These are phyloP conservation scores for Origma solitaria DNA, from an alignment of 2,113 vertebrate genomes.

Conservation along the genomic window DNA sequence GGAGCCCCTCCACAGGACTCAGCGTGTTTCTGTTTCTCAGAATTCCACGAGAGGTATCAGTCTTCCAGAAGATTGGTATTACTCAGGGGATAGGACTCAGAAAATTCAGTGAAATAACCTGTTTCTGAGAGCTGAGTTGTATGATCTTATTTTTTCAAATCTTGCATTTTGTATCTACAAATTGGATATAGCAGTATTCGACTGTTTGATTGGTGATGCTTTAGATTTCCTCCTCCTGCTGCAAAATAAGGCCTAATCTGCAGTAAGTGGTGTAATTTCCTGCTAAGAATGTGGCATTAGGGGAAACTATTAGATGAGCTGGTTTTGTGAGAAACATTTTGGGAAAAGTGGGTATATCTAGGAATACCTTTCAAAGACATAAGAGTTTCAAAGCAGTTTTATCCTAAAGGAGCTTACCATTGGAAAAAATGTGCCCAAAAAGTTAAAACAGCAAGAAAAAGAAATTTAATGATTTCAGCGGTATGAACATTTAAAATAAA, in stretches of 20 bases:
- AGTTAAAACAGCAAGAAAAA: not conserved
- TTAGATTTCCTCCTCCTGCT: not conserved
- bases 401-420: not conserved
- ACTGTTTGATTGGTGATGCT: not conserved
- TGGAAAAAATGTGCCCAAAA: not conserved
- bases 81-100: not conserved
- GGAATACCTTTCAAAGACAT: not conserved
- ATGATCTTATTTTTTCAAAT: not conserved
- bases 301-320: not conserved
- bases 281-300: not conserved
- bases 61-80: not conserved
- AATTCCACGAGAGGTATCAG: not conserved
- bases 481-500: not conserved
- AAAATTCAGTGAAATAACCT: not conserved
- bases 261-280: conserved; percentile 12
- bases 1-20: not conserved
- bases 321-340: not conserved
- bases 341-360: not conserved
- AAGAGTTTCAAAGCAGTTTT: not conserved
- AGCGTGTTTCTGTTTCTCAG: not conserved
- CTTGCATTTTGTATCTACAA: not conserved
- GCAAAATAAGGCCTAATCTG: not conserved
- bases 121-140: not conserved
- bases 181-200: not conserved
- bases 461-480: not conserved